A percentile compares a stretch with the other conserved stretches of the same genome.
These are phyloP conservation scores for Dendrolimus houi DNA, from an alignment of 2,888 invertebrate species.

Conservation along the genomic window DNA sequence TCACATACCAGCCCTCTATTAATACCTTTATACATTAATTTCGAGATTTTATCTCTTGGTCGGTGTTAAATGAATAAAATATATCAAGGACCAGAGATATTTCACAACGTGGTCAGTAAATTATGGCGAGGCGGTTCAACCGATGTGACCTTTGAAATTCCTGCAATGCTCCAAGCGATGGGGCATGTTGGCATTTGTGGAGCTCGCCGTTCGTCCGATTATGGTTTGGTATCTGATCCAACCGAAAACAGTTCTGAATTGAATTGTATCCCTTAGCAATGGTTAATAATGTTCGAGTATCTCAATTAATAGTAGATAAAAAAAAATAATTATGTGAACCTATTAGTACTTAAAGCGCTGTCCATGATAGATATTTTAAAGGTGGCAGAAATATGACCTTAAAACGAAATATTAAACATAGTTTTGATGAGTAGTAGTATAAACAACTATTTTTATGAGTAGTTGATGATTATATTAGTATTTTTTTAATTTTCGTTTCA, in stretches of 20 bases:
- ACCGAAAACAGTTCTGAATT: slow-evolving; percentile 7
- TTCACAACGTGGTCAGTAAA: slow-evolving; percentile 23
- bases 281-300: neutral
- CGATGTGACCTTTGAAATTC: slow-evolving; percentile 49
- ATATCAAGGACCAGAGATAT: slow-evolving; percentile 4
- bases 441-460: too few relatives aligned
- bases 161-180: slow-evolving; percentile 33
- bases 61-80: slow-evolving; percentile 12
- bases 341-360: too few relatives aligned
- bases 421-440: too few relatives aligned
- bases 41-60: neutral
- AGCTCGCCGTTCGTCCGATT: slow-evolving; percentile 21
- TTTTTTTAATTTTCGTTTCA: too few relatives aligned
- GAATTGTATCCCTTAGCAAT: neutral
- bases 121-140: slow-evolving; percentile 27
- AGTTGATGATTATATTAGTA: too few relatives aligned
- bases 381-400: too few relatives aligned
- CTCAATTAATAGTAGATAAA: neutral
- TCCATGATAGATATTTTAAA: too few relatives aligned
- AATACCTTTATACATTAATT: neutral
- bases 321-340: too few relatives aligned
- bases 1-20: too few relatives aligned
- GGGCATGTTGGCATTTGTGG: slow-evolving; percentile 34
- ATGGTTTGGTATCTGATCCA: slow-evolving; percentile 12
- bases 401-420: too few relatives aligned